Evolutionary conservation across 2,888 invertebrate genomes (phyloP), one percentile per base, ranked within the genome.

Genomic region (Calameuta pallipes): DNA sequence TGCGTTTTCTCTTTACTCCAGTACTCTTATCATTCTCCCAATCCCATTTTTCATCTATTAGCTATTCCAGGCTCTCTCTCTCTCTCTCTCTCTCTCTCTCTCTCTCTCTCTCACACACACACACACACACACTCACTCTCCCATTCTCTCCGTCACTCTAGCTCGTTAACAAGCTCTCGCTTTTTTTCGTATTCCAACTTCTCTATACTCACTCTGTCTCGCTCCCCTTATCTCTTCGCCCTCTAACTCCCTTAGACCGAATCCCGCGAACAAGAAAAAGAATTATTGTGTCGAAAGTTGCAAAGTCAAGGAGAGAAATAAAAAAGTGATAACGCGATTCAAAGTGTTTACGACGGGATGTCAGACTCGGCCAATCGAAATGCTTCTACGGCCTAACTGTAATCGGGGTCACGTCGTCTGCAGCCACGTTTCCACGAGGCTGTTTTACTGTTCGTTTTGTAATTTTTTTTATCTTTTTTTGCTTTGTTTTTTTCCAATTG

Each of bases 1-100:
- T 91, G 89, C 90, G 87, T 89, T 90, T 90, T 90, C 87, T 89
- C 86, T 83, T 82, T 85, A 85, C 85, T 85, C 86, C 82, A 83
- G 82, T 84, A 34, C n/a, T 37, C 37, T 13, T 36, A 36, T 11
- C 37, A 37, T 4, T 37, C 37, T 37, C 37, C 37, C 37, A 37
- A 37, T 37, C 83, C 83, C 84, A 85, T 84, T 85, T 83, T 81
- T 82, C 79, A 81, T 84, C 81, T 78, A 82, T 81, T 79, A 37
- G 4, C 15, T 13, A 37, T 37, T 37, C 15, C 37, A 37, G 4
- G 1, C 37, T 37, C 37, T 37, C 30, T 70, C 70, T 70, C 70
- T 12, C 31, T 70, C 30, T 30, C 83, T 74, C 71, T 74, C 74
- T 76, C 71, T 75, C 71, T 75, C 37, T 73, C 82, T 79, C 79